Evolutionary conservation across 2,797 vertebrate species (phyloP), one percentile per base, ranked within the genome.

Genomic region (Otolemur crassicaudatus): DNA sequence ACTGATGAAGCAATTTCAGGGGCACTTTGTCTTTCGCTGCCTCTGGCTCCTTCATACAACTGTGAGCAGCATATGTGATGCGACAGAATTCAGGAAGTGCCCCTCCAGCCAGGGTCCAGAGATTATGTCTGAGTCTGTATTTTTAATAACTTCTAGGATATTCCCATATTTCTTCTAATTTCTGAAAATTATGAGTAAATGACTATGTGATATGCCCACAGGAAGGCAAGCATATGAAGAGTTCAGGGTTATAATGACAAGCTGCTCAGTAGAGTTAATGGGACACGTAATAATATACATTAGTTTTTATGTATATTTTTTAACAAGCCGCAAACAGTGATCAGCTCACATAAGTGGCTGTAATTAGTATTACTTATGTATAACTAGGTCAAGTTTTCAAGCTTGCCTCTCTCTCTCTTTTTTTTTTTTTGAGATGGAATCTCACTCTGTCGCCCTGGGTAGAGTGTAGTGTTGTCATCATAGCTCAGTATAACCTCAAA

Each of bases 131-230:
- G 84, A 85, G 56, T 85, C 72, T 83, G 72, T 67, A 58, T 60
- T 63, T 92, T 80, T 46, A 95, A 93, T 65, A 91, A 90, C 93
- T 94, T 94, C 56, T 84, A 87, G 96, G 88, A 53, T 53, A 91
- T 79, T 58, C 49, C 67, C 5, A 2, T 29, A 67, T 77, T 63
- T 73, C 77, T 87, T 91, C 77, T 94, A 81, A 90, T 61, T 90
- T 90, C 87, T 91, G 37, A 67, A 94, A 95, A 83, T 60, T 76
- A 23, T 12, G n/a, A 92, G 89, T 75, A 84, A 89, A 76, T 34
- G 61, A 86, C 70, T 72, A 9, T 10, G 31, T 63, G 37, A n/a
- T 13, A 37, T 23, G 67, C 88, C 92, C 56, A 23, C 9, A 84
- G 77, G 92, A 31, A 79, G 73, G 20, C 3, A 67, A 63, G 43